Percentiles rank a stretch among this genome's conserved stretches.
Conservation (phyloP, 1,140 invertebrate species). For the Augochlora pura region DNA sequence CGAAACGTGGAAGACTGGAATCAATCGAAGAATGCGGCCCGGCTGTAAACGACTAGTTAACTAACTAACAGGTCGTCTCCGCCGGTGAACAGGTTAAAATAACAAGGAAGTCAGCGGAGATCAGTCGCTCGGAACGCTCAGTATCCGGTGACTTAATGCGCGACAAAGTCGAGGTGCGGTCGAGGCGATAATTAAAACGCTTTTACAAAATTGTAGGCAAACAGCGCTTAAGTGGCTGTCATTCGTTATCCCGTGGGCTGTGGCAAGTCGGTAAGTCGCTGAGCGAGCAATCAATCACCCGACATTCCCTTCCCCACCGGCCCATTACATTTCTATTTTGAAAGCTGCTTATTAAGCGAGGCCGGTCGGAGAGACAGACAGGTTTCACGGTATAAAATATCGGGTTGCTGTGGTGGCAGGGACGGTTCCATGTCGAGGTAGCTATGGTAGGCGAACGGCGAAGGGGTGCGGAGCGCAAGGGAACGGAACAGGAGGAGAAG, state of each 20-base stretch:
- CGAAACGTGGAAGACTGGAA: no score
- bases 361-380: constrained; percentile 78
- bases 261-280: constrained; percentile 79
- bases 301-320: constrained; percentile 68
- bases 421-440: constrained; percentile 64
- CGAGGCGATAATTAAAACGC: constrained; percentile 79
- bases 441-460: constrained; percentile 45
- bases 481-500: constrained; percentile 23
- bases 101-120: constrained; percentile 20
- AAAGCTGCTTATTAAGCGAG: constrained; percentile 81
- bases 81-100: not conserved
- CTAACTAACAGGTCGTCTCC: no score
- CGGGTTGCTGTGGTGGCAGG: constrained; percentile 74
- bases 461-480: constrained; percentile 20
- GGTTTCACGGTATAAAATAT: constrained; percentile 81
- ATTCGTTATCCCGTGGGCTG: constrained; percentile 76
- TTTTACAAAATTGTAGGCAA: constrained; percentile 81
- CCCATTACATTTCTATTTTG: constrained; percentile 81
- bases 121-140: constrained; percentile 53
- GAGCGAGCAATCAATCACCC: constrained; percentile 80
- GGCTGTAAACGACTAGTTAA: no score
- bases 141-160: constrained; percentile 57
- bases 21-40: no score
- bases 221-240: constrained; percentile 81
- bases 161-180: constrained; percentile 39